Evolutionary conservation across 2,888 invertebrate genomes (phyloP).

Genomic region (Caenorhabditis drosophilae): DNA sequence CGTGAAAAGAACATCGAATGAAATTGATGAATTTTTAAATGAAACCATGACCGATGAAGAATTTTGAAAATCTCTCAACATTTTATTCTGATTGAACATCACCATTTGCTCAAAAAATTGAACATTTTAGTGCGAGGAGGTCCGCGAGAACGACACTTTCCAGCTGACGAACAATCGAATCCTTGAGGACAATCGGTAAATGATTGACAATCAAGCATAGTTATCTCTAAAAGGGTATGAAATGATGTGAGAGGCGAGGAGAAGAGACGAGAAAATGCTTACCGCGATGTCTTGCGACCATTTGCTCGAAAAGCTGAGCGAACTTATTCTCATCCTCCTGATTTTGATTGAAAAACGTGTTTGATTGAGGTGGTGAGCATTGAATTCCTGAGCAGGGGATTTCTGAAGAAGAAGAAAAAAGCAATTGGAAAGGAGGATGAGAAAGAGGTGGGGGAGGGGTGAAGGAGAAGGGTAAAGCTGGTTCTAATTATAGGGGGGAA

Average conservation of each 20-base stretch:
- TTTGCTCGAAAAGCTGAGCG: slow-evolving; percentile 24
- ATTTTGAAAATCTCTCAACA: slow-evolving; percentile 1
- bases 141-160: slow-evolving; percentile 15
- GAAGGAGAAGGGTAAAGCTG: too few species aligned
- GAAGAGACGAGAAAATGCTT: not conserved
- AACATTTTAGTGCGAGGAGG: slow-evolving; percentile 22
- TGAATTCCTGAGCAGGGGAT: too few species aligned
- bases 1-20: slow-evolving; percentile 46
- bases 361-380: too few species aligned
- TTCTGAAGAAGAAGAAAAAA: too few species aligned
- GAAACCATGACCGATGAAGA: slow-evolving; percentile 28
- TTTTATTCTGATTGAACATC: slow-evolving; percentile 14
- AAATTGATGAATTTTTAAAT: slow-evolving; percentile 29
- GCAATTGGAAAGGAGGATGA: too few species aligned
- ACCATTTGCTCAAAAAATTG: slow-evolving; percentile 31
- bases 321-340: slow-evolving; percentile 21
- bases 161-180: slow-evolving; percentile 10
- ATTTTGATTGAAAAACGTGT: not conserved
- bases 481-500: too few species aligned
- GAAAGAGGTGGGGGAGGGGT: too few species aligned
- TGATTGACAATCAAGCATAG: slow-evolving; percentile 10
- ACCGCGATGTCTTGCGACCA: slow-evolving; percentile 25
- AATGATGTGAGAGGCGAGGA: too few species aligned
- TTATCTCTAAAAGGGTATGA: slow-evolving; percentile 11
- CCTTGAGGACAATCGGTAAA: slow-evolving; percentile 21